Evolutionary conservation across 2,113 vertebrate species (phyloP), one percentile per base, ranked within the genome.

Genomic region (Shinisaurus crocodilurus): DNA sequence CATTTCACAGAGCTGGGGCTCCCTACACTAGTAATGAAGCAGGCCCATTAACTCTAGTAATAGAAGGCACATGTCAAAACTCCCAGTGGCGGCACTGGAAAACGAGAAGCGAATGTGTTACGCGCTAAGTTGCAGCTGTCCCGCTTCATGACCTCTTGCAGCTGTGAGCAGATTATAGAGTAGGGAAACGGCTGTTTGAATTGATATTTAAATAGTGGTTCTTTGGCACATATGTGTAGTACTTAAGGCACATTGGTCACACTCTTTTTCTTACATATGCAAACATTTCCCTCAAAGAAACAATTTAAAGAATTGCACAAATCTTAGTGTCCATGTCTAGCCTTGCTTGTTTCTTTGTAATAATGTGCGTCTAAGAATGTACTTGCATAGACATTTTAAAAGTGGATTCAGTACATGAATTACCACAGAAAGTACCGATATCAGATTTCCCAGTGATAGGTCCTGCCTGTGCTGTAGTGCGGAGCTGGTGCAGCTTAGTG

Each of bases 71-170:
- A 37, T 77, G 77, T 89, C 86, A 91, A 83, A 82, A 74, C 15
- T 25, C n/a, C 27, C 67, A 82, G 23, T 72, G 37, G 63, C 50
- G 65, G 48, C 0, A 90, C 43, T 40, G 82, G 79, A 90, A 29
- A 86, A 0, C 0, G 76, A 92, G 90, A 57, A 86, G 69, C 6
- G 0, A 8, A 13, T 6, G 87, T 45, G 88, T 91, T 90, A 82
- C 13, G 88, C 76, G 87, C 54, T 32, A 60, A 86, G n/a, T 91
- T 91, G 95, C 94, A 96, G 95, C 95, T 96, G 94, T 74, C 91
- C 69, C 0, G 0, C 80, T 91, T 85, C 90, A 10, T 92, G 91
- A 87, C 89, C 90, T 85, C 0, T 0, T 0, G 4, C 95, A 96
- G 93, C 95, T 96, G 95, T 27, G 88, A 89, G 90, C 86, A 90